phyloP scores from a whole-genome alignment of 2,888 invertebrate genomes.

The Sinohyriopsis cumingii region DNA sequence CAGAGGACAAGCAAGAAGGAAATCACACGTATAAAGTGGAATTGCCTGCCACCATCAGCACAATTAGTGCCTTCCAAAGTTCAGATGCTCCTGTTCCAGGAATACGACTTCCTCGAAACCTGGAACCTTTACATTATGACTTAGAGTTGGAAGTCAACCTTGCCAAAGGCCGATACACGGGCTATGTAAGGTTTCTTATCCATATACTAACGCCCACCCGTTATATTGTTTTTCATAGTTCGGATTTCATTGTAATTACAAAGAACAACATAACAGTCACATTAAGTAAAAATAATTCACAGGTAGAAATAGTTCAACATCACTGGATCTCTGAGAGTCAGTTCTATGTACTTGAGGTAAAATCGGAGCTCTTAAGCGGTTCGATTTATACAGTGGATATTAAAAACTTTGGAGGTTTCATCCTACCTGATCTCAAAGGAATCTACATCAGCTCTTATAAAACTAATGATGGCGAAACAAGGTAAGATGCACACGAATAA shows the following conservation, averaged over 20 bases:
- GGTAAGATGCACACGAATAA: conserved; percentile 24
- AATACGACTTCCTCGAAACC: conserved; percentile 49
- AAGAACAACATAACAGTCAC: conserved; percentile 25
- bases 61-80: conserved; percentile 6
- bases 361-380: conserved; percentile 26
- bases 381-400: conserved; percentile 39
- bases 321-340: conserved; percentile 39
- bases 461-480: conserved; percentile 25
- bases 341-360: conserved; percentile 49
- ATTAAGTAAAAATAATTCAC: not conserved
- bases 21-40: not conserved
- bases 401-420: conserved; percentile 38
- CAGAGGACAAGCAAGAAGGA: not conserved
- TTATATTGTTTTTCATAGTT: conserved; percentile 53
- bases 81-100: conserved; percentile 18
- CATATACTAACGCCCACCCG: conserved; percentile 36
- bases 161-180: conserved; percentile 38
- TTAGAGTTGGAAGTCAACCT: conserved; percentile 49
- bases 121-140: conserved; percentile 54
- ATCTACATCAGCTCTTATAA: conserved; percentile 56
- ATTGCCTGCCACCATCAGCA: not conserved
- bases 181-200: conserved; percentile 49
- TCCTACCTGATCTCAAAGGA: conserved; percentile 50
- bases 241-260: conserved; percentile 27
- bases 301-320: conserved; percentile 38